Percentiles rank a stretch among this genome's conserved stretches.
Conservation (phyloP, 2,113 vertebrate genomes). For the Otus sunia region DNA sequence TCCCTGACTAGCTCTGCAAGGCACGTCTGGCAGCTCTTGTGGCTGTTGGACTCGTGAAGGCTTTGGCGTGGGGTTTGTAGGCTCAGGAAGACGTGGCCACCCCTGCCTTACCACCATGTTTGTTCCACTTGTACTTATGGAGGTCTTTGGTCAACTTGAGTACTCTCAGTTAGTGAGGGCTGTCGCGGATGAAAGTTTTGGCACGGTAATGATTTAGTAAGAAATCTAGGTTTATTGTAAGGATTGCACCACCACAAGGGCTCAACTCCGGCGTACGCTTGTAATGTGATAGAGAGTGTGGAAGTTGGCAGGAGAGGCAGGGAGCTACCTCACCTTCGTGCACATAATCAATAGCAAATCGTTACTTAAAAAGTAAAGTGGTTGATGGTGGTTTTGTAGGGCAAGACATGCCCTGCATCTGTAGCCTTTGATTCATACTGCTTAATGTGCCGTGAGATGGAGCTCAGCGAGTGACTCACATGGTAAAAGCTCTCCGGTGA, state of each 20-base stretch:
- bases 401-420: conserved; percentile 25
- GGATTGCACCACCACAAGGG: no score
- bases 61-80: not conserved
- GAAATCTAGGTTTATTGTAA: no score
- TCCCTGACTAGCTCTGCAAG: not conserved
- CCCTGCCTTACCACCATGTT: not conserved
- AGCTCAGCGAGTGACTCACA: not conserved
- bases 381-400: conserved; percentile 27
- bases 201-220: no score
- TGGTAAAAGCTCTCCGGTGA: not conserved
- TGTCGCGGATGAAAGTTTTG: no score
- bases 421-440: conserved; percentile 28
- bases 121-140: not conserved
- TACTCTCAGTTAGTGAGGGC: not conserved
- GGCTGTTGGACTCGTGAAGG: not conserved
- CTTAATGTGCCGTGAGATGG: conserved; percentile 10
- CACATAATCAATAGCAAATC: conserved; percentile 45
- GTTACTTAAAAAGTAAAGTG: conserved; percentile 43
- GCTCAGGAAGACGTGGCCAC: not conserved
- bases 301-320: not conserved
- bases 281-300: not conserved
- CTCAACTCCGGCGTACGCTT: not conserved
- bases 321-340: conserved; percentile 30
- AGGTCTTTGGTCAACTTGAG: not conserved
- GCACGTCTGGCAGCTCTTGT: not conserved